Base-by-base conservation (phyloP, 2,888 invertebrate species). In the Leptogaster cylindrica region DNA sequence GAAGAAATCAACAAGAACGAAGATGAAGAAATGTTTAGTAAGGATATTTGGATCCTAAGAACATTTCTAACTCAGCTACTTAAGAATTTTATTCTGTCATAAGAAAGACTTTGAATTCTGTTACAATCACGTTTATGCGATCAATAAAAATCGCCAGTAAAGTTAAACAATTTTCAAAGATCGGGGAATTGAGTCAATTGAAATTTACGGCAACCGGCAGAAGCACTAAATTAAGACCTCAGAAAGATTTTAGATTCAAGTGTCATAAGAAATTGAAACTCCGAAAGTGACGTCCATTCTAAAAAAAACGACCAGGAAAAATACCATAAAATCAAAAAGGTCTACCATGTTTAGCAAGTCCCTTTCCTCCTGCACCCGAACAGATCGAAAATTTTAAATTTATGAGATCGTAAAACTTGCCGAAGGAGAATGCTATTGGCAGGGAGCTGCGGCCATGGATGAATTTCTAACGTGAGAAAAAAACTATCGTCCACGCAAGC, bases 141-240 rank as follows among this genome's bases (percentile, higher is more conserved):
- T 18, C 10, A 39, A 55, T 55, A 55, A 55, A 55, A 55, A 14
- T 18, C 12, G 16, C 3, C 7, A 55, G 55, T 36, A 55, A 55
- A 55, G 12, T 25, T 7, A 16, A 12, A 16, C 14, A 7, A 3
- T 41, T 16, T 41, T 10, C 1, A 41, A 41, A 7, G 7, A 8
- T 41, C 16, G 16, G 18, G 18, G 36, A 55, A 39, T 39, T n/a
- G n/a, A n/a, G n/a, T 55, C 36, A 55, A 18, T 36, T 55, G 39
- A 55, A 12, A 55, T 55, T 55, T 55, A 55, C 20, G 12, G 12
- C 55, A 55, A 23, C 36, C 12, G 23, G n/a, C n/a, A 33, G n/a
- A 7, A n/a, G 41, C n/a, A 55, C 28, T 55, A 36, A 55, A 55
- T 55, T 55, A 36, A 55, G 55, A 55, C 14, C 55, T 55, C 36